Percentiles rank a stretch among this genome's conserved stretches.
These are phyloP conservation scores for Odocoileus hemionus DNA, from an alignment of 2,113 vertebrate species.

Conservation along the genomic window DNA sequence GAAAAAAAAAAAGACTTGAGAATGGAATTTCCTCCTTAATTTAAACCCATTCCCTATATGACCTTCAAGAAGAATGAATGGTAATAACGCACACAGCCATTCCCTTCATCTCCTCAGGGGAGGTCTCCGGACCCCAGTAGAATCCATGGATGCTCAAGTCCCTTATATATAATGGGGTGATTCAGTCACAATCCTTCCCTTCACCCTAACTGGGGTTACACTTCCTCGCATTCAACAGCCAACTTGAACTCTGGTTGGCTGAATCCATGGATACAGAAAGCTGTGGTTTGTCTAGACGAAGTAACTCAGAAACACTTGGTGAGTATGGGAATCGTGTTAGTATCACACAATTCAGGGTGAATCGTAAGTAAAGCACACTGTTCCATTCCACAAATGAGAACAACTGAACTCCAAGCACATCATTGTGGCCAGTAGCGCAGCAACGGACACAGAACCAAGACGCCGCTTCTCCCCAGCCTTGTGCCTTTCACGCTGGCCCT, in stretches of 20 bases:
- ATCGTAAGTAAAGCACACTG: neutral
- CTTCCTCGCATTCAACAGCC: neutral
- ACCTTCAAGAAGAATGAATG: neutral
- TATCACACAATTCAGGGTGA: neutral
- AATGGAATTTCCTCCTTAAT: conserved; percentile 23
- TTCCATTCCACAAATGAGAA: neutral
- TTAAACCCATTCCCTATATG: neutral
- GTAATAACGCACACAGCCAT: neutral
- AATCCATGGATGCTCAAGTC: neutral
- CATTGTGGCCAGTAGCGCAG: accelerated
- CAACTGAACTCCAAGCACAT: neutral
- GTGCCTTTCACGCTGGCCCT: neutral
- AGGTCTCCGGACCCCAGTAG: neutral
- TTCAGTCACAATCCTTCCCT: neutral
- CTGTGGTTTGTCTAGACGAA: neutral
- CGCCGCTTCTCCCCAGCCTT: neutral
- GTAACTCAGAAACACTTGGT: neutral
- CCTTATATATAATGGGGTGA: neutral
- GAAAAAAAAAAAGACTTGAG: neutral
- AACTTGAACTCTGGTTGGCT: neutral
- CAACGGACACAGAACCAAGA: accelerated
- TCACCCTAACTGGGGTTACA: neutral
- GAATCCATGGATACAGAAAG: neutral
- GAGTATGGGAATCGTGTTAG: neutral
- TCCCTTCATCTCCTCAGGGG: neutral